A percentile compares a stretch with the other conserved stretches of the same genome.
phyloP scores from a whole-genome alignment of 2,797 vertebrate genomes.

The Strix occidentalis region DNA sequence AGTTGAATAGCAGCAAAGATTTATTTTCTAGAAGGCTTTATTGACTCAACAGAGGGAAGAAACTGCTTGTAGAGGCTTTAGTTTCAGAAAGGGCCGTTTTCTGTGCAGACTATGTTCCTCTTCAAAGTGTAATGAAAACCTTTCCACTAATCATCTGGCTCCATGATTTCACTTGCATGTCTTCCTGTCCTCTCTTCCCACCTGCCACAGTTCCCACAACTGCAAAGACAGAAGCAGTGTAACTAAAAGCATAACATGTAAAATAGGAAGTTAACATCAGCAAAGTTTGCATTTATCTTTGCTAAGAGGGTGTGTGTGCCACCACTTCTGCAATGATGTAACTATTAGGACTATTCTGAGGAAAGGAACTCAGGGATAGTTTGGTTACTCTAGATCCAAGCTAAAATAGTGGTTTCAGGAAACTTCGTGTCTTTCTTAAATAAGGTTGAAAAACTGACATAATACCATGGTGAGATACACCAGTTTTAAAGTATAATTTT shows the following conservation, averaged over 20 bases:
- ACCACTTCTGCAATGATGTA: neutral
- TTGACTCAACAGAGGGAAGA: neutral
- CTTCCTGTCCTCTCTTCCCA: neutral
- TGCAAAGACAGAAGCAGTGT: neutral
- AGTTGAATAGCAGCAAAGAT: neutral
- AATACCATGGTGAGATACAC: neutral
- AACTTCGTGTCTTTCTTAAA: neutral
- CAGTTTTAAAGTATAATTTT: neutral
- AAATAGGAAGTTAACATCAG: neutral
- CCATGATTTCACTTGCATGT: neutral
- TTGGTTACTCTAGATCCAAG: neutral
- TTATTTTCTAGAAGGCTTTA: neutral
- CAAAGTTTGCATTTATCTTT: neutral
- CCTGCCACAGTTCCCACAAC: neutral
- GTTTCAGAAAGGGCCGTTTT: neutral
- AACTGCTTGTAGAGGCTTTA: neutral
- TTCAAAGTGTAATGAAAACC: neutral
- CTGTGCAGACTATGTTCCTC: neutral
- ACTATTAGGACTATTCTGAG: neutral
- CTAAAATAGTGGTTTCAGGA: neutral
- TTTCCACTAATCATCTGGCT: neutral
- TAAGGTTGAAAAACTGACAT: neutral
- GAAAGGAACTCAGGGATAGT: neutral
- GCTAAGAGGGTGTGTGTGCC: neutral
- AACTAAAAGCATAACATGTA: neutral